Base-by-base conservation (phyloP, 92 coral and sea anemone species). In the Porites divaricata region DNA sequence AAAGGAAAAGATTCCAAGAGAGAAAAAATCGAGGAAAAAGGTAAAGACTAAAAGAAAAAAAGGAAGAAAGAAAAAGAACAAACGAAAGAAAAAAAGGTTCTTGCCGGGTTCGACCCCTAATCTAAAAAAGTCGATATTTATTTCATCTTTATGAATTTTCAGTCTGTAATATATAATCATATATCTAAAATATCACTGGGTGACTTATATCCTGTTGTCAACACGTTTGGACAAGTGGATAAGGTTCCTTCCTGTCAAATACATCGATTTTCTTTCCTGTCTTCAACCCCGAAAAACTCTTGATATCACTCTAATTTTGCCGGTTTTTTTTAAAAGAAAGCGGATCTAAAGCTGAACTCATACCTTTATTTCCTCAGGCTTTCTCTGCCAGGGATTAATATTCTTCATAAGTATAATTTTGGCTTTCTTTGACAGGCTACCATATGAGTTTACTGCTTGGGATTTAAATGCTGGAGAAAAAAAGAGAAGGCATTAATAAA, bases 381-480 rank as follows among this genome's bases (percentile, higher is more conserved):
- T 88, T 67, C 98, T 81, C 45, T 81, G 81, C 87, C 90, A 89
- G 9, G 98, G 93, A 53, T n/a, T n/a, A n/a, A n/a, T n/a, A n/a
- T 84, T 69, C 79, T 90, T 96, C 82, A 26, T 81, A 8, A 93
- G 84, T 14, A 94, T 88, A 50, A 76, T 77, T 85, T 91, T 93
- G 72, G 90, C 94, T 74, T 81, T 92, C 71, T 80, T 88, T 78
- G 95, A 88, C 23, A 93, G 69, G 26, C 80, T 21, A 58, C 98
- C 93, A 53, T 79, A 85, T n/a, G 90, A 79, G 52, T 88, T 88
- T 25, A 94, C 90, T 28, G 88, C 89, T 1, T 11, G 59, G 59
- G 95, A 76, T 70, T 90, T 96, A 85, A 88, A 94, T 6, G 94
- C 98, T 96, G 75, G 16, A 56, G 8, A 28, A 26, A 49, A 79